Base-by-base conservation (phyloP, 1,140 invertebrate species). In the Andrena cerasifolii region DNA sequence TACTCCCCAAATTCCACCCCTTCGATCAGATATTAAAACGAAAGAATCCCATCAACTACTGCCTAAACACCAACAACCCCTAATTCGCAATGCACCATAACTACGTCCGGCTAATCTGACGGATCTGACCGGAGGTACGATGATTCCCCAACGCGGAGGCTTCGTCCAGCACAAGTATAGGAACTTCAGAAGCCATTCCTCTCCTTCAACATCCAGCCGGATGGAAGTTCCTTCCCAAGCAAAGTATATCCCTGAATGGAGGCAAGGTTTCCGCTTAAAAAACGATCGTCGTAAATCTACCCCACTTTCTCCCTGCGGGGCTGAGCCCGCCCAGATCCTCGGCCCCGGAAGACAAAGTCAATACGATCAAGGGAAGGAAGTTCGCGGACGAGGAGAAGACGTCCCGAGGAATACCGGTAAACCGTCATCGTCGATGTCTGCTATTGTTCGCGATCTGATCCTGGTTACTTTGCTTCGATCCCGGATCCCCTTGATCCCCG, bases 381-480 rank as follows among this genome's bases (percentile, higher is more conserved):
- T 54, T 28, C 16, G 24, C 51, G 28, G 53, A 21, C 49, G 18
- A 40, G 10, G 3, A 12, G 26, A 24, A 47, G n/a, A 71, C 28
- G 54, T 59, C 36, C 45, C 26, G 14, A 47, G 28, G 54, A 71
- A 71, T 47, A 26, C 28, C 54, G 54, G 56, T 59, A 59, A 47
- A 71, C n/a, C 54, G 31, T 71, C 68, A 71, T 71, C 40, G 54
- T 26, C 33, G 26, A 10, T 47, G 53, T 59, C 33, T 18, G n/a
- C 68, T 47, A 45, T 59, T 59, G 68, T 71, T 71, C 54, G 45
- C 21, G 68, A 71, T 71, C 68, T 53, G 68, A 71, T 71, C 24
- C 12, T 7, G 56, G 36, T 21, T 71, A 18, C 40, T 51, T 33
- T n/a, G 54, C 18, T 47, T 59, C 36, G 28, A 71, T 33, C 33